Evolutionary conservation across 2,113 vertebrate genomes (phyloP).

Genomic region (Nannospalax galili): DNA sequence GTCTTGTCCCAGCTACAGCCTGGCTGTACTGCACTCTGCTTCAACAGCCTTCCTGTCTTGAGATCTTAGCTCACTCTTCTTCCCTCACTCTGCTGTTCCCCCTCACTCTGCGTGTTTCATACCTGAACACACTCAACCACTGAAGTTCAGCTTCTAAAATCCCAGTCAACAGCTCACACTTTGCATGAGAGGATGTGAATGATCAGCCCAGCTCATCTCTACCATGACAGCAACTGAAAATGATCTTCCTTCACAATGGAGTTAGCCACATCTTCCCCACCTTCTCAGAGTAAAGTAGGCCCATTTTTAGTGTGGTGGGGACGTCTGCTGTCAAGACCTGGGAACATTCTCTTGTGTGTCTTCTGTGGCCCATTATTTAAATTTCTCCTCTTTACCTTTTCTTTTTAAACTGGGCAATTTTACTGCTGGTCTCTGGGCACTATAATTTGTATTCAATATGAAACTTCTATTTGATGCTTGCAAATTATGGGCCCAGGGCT

Average conservation of each 20-base stretch:
- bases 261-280: neutral
- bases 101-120: neutral
- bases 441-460: slow-evolving; percentile 70
- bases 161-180: neutral
- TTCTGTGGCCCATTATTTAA: slow-evolving; percentile 68
- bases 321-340: neutral
- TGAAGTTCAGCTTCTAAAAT: slow-evolving; percentile 36
- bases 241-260: neutral
- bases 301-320: neutral
- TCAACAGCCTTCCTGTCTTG: neutral
- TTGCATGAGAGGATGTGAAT: neutral
- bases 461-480: slow-evolving; percentile 64
- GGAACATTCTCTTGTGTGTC: slow-evolving; percentile 31
- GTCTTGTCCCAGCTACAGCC: neutral
- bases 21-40: neutral
- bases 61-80: neutral
- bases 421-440: slow-evolving; percentile 50
- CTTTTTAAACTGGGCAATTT: slow-evolving; percentile 58
- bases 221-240: neutral
- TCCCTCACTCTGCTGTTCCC: neutral
- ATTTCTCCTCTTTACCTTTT: slow-evolving; percentile 63
- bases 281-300: slow-evolving; percentile 42
- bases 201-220: neutral
- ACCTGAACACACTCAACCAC: neutral
- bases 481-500: slow-evolving; percentile 64